These are phyloP conservation scores for Microplitis demolitor DNA, from an alignment of 1,140 invertebrate species.

Conservation along the genomic window DNA sequence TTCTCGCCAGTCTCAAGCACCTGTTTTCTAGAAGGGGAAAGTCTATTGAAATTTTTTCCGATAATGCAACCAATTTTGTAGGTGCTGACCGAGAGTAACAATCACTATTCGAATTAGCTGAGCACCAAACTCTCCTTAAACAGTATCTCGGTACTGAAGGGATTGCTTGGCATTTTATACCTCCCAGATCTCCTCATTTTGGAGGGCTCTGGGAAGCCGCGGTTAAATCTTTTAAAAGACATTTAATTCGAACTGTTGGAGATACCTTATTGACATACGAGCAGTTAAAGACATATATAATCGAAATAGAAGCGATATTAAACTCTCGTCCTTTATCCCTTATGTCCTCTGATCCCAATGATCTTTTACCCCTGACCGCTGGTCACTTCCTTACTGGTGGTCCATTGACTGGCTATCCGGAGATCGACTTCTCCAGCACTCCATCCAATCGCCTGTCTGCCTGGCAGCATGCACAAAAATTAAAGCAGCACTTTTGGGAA, in stretches of 20 bases:
- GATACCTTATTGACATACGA: neutral
- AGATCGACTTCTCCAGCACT: neutral
- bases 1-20: constrained; percentile 40
- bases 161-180: neutral
- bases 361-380: too few species aligned
- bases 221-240: neutral
- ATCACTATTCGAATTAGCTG: neutral
- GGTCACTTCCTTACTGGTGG: too few species aligned
- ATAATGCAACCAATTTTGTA: constrained; percentile 37
- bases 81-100: constrained; percentile 30
- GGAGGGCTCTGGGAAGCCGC: neutral
- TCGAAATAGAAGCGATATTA: neutral
- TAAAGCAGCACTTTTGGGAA: neutral
- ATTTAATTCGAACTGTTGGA: neutral
- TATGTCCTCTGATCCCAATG: neutral
- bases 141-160: neutral
- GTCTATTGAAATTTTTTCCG: constrained; percentile 38
- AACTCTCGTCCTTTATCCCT: neutral
- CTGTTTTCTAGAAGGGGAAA: constrained; percentile 46
- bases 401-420: neutral
- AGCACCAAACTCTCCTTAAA: neutral
- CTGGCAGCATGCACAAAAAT: neutral
- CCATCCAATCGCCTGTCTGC: neutral
- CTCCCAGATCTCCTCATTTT: neutral
- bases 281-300: neutral